phyloP scores from a whole-genome alignment of 2,113 vertebrate species.

The Phrynosoma blainvillii region DNA sequence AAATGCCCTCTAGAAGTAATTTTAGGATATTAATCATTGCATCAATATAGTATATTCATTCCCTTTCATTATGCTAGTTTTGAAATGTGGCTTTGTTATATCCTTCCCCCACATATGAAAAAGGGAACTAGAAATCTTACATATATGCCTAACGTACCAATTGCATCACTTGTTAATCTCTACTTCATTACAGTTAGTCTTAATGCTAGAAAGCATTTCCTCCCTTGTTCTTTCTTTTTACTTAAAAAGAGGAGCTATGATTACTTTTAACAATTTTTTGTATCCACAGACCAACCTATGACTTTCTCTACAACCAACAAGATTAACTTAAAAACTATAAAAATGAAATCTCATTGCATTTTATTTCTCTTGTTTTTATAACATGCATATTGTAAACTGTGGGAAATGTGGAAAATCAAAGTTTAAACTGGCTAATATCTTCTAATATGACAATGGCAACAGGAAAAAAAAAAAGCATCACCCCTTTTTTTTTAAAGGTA shows the following conservation, averaged over 20 bases:
- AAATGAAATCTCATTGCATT: background rate
- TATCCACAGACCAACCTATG: background rate
- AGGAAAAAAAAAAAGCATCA: background rate
- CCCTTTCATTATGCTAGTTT: too few species aligned
- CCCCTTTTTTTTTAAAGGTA: background rate
- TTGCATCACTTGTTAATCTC: background rate
- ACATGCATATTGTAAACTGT: rapidly evolving
- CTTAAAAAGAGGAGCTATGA: background rate
- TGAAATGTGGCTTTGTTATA: too few species aligned
- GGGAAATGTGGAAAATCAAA: rapidly evolving
- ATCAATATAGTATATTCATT: too few species aligned
- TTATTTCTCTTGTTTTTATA: rapidly evolving
- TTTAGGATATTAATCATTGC: too few species aligned
- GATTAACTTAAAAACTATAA: rapidly evolving
- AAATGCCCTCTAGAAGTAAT: too few species aligned
- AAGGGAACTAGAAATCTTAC: background rate
- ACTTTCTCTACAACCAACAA: background rate
- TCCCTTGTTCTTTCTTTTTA: rapidly evolving
- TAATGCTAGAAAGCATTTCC: background rate
- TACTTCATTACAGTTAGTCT: background rate
- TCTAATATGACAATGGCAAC: background rate
- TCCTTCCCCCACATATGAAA: background rate
- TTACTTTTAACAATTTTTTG: background rate
- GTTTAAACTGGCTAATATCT: rapidly evolving
- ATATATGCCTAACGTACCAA: background rate